Evolutionary conservation across 1,140 invertebrate genomes (phyloP), one percentile per base, ranked within the genome.

Genomic region (Linepithema humile): DNA sequence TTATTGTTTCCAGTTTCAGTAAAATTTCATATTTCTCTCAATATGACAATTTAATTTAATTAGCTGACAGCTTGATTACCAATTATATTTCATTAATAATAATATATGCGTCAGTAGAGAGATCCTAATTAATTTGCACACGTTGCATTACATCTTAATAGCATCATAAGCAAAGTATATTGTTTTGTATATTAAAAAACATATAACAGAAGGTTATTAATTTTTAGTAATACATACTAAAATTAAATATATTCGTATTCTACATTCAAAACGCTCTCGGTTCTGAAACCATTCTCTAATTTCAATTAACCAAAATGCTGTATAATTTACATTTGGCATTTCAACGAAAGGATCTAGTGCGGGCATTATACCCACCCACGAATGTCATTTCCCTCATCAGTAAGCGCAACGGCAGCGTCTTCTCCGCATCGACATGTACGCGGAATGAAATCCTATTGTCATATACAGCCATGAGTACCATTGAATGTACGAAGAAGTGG

Each of bases 361-460:
- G 29, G 17, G 3, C n/a, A 53, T 78, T 55, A 55, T 40, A 78
- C 32, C 60, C 45, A 40, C 48, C 17, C 17, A 35, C 23, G 23
- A 80, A 69, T 20, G 48, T 70, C 70, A 70, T 80, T 80, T 80
- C 75, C 35, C 26, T 80, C 64, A 80, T 69, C 48, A 80, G 62
- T 80, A 80, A 80, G 75, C 75, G 64, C 38, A 70, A 80, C 64
- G 23, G 35, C 48, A 80, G 48, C 75, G 50, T 55, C n/a, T 67
- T 55, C 48, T 26, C 9, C 57, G 35, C 48, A 80, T 80, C 75
- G 64, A 23, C 48, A 70, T 48, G 48, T 23, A 80, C 48, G 50
- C 23, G 64, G 23, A 80, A 80, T 80, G 75, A 80, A 80, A 80
- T 80, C 64, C 75, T 80, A 80, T 80, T 80, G 48, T 70, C 26